Evolutionary conservation across 1,140 invertebrate species (phyloP).

Genomic region (Laodelphax striatellus): DNA sequence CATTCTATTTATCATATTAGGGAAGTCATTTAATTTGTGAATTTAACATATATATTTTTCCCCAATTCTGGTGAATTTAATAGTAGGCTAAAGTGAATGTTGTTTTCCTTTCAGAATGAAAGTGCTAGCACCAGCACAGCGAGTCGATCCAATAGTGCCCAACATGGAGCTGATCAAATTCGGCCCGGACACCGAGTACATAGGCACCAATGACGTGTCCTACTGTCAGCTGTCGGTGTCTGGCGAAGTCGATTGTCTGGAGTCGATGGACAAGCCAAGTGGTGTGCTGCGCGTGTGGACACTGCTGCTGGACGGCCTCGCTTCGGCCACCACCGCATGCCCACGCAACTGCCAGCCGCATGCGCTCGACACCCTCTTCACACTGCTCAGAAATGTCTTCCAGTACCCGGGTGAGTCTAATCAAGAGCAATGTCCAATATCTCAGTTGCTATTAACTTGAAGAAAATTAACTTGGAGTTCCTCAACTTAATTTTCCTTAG

Average conservation of each 20-base stretch:
- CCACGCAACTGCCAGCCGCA: conserved; percentile 75
- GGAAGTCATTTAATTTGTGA: too few species aligned
- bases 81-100: too few species aligned
- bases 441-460: too few species aligned
- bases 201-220: conserved; percentile 7
- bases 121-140: conserved; percentile 58
- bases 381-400: conserved; percentile 62
- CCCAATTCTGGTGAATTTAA: too few species aligned
- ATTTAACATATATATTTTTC: too few species aligned
- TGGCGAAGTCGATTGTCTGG: neutral
- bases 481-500: too few species aligned
- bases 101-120: conserved; percentile 48
- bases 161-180: conserved; percentile 54
- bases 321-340: conserved; percentile 67
- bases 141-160: conserved; percentile 77
- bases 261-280: conserved; percentile 57
- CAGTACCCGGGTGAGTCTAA: conserved; percentile 47
- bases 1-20: too few species aligned
- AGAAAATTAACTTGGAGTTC: too few species aligned
- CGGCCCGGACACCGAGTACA: conserved; percentile 29
- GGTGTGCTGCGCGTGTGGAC: conserved; percentile 87
- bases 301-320: conserved; percentile 76
- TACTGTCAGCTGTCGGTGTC: conserved; percentile 13
- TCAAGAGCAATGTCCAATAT: too few species aligned
- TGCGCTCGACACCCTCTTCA: conserved; percentile 75